phyloP scores from a whole-genome alignment of 2,797 vertebrate genomes.

The Tadarida brasiliensis region DNA sequence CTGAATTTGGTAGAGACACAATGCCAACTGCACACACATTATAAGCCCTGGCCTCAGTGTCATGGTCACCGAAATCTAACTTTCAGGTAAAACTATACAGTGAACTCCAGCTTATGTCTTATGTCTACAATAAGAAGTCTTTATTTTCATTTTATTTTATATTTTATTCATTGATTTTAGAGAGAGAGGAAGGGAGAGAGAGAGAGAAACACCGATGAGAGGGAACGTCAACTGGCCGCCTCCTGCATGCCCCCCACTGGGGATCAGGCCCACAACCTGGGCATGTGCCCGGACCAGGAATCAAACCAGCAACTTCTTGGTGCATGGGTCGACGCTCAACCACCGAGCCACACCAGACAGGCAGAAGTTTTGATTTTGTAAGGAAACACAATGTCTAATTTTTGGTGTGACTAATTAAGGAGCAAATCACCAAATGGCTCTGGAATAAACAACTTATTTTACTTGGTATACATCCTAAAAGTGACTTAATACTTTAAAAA shows the following conservation, averaged over 20 bases:
- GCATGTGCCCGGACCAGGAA: too few relatives aligned
- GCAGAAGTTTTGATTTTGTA: constrained; percentile 30
- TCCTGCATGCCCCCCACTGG: too few relatives aligned
- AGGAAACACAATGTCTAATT: constrained; percentile 34
- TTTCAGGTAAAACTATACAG: constrained; percentile 55
- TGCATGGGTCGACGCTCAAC: too few relatives aligned
- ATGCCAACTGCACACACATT: background rate
- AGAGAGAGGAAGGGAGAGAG: too few relatives aligned
- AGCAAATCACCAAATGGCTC: constrained; percentile 38
- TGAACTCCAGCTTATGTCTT: constrained; percentile 38
- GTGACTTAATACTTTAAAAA: background rate
- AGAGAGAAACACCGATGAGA: too few relatives aligned
- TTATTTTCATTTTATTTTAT: background rate
- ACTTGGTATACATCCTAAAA: background rate
- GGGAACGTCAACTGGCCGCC: too few relatives aligned
- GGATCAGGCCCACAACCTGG: too few relatives aligned
- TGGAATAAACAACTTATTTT: constrained; percentile 51
- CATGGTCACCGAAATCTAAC: constrained; percentile 65
- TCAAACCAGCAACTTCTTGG: too few relatives aligned
- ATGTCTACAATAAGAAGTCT: background rate
- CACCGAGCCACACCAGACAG: too few relatives aligned
- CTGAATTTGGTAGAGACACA: constrained; percentile 15
- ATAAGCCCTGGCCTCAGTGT: background rate
- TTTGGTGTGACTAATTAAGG: constrained; percentile 63
- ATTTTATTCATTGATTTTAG: too few relatives aligned